Percentiles rank a stretch among this genome's conserved stretches.
phyloP scores from a whole-genome alignment of 2,113 vertebrate genomes.

The Morone saxatilis region DNA sequence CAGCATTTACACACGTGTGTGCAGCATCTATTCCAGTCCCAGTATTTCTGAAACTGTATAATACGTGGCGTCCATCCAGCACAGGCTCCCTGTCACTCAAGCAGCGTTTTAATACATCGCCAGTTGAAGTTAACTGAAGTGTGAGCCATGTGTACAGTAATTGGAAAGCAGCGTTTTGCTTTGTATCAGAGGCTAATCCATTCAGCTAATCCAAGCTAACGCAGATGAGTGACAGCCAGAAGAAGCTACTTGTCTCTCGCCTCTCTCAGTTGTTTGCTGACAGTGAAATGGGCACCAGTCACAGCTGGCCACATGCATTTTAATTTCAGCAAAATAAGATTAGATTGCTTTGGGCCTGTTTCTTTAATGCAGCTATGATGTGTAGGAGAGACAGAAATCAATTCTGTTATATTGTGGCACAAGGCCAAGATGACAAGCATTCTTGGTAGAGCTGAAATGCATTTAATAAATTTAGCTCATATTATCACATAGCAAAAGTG shows the following conservation, averaged over 20 bases:
- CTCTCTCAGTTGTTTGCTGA: slow-evolving; percentile 29
- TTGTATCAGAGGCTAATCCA: slow-evolving; percentile 59
- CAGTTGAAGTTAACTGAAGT: slow-evolving; percentile 26
- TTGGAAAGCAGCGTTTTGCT: slow-evolving; percentile 58
- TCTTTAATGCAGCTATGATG: slow-evolving; percentile 16
- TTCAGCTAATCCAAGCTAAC: slow-evolving; percentile 56
- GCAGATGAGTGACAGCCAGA: slow-evolving; percentile 63
- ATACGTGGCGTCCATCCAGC: slow-evolving; percentile 3
- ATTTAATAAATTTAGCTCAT: slow-evolving; percentile 18
- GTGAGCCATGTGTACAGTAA: slow-evolving; percentile 48
- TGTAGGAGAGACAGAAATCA: background rate
- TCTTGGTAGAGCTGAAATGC: background rate
- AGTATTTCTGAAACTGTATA: slow-evolving; percentile 27
- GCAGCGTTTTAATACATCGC: slow-evolving; percentile 45
- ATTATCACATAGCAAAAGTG: background rate
- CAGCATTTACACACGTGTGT: background rate
- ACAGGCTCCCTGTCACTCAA: slow-evolving; percentile 44
- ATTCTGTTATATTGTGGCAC: slow-evolving; percentile 14
- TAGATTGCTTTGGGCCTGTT: slow-evolving; percentile 36
- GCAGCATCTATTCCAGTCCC: background rate
- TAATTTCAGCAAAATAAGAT: slow-evolving; percentile 45
- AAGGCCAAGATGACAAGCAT: background rate
- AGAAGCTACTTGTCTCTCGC: slow-evolving; percentile 46
- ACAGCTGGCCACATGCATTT: slow-evolving; percentile 45
- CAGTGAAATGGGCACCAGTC: slow-evolving; percentile 50